Percentiles rank a stretch among this genome's conserved stretches.
Conservation (phyloP, 1,140 invertebrate species). For the Lamellibrachia luymesi region DNA sequence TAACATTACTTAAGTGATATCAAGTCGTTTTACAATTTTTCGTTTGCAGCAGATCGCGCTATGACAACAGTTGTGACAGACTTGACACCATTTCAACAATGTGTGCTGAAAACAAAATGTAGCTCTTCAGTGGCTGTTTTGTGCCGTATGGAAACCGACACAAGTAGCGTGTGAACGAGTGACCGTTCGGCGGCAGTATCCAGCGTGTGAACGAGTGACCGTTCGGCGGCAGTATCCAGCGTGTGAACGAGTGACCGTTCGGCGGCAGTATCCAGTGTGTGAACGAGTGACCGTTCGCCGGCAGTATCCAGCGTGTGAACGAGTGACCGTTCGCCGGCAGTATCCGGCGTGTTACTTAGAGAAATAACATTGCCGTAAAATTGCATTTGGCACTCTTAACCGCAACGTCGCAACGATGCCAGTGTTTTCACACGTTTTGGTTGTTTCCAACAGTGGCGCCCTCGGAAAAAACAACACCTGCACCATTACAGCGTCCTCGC, state of each 20-base stretch:
- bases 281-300: background rate
- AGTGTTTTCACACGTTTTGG: background rate
- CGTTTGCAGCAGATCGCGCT: too few relatives aligned
- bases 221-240: too few relatives aligned
- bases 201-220: too few relatives aligned
- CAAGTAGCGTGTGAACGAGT: too few relatives aligned
- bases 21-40: too few relatives aligned
- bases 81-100: background rate
- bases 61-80: background rate
- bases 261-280: background rate
- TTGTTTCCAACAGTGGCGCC: background rate
- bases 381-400: background rate
- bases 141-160: too few relatives aligned
- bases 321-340: too few relatives aligned
- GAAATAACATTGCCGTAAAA: background rate
- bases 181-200: too few relatives aligned
- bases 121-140: background rate
- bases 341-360: background rate
- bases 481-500: background rate
- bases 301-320: background rate
- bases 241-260: too few relatives aligned
- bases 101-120: background rate
- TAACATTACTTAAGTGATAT: too few relatives aligned
- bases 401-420: background rate
- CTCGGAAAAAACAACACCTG: background rate